Evolutionary conservation across 2,113 vertebrate species (phyloP).

Genomic region (Propithecus coquereli): DNA sequence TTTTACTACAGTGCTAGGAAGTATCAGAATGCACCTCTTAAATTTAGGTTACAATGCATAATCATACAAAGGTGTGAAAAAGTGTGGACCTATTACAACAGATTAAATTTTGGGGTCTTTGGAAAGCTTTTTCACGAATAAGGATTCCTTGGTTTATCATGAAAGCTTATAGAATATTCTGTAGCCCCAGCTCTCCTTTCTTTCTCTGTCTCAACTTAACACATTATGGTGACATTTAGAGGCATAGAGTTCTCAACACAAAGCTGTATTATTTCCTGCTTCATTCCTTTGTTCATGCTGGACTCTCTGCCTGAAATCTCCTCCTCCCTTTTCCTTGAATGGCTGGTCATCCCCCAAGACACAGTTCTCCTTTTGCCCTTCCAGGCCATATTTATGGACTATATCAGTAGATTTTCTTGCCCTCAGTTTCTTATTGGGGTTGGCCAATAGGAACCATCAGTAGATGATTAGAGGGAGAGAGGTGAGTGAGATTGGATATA

Average conservation of each 20-base stretch:
- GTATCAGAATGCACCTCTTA: not conserved
- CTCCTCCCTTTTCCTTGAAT: not conserved
- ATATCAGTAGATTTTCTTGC: not conserved
- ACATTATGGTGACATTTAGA: not conserved
- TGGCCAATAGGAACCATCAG: not conserved
- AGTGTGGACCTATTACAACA: not conserved
- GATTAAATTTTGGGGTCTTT: not conserved
- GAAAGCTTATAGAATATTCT: slow-evolving; percentile 13
- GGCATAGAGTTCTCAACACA: not conserved
- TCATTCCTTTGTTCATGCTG: not conserved
- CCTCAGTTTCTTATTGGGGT: not conserved
- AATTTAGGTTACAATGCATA: not conserved
- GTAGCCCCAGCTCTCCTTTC: not conserved
- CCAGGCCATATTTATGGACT: not conserved
- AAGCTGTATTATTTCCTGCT: not conserved
- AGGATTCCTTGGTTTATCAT: not conserved
- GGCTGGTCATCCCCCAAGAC: not conserved
- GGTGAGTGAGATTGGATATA: not conserved
- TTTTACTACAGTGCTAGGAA: not conserved
- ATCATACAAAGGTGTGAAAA: not conserved
- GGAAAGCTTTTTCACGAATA: not conserved
- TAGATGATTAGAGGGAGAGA: not conserved
- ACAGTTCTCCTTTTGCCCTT: not conserved
- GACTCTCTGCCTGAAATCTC: not conserved
- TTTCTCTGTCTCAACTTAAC: not conserved